phyloP scores from a whole-genome alignment of 1,140 invertebrate species.

The Cotesia glomerata region DNA sequence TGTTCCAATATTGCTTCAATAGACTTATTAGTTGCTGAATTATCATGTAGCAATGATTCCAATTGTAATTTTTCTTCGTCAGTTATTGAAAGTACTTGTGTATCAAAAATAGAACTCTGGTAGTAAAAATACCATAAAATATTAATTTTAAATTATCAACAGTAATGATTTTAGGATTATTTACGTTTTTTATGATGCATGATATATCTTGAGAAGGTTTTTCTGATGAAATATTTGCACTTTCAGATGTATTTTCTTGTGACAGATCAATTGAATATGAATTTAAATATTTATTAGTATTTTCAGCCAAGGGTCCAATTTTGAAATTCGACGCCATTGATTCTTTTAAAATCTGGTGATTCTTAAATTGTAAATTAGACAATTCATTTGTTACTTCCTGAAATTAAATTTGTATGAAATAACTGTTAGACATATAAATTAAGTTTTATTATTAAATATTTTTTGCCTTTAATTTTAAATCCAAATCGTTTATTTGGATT shows the following conservation, averaged over 20 bases:
- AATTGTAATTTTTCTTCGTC: constrained; percentile 22
- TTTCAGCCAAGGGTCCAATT: constrained; percentile 30
- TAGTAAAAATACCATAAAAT: background rate
- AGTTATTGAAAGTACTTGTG: background rate
- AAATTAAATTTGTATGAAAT: background rate
- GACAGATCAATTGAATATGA: constrained; percentile 21
- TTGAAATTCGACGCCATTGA: constrained; percentile 24
- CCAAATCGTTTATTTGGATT: constrained; percentile 22
- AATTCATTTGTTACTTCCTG: constrained; percentile 30
- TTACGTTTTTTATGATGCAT: too few species aligned
- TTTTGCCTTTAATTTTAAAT: constrained; percentile 35
- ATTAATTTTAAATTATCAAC: background rate
- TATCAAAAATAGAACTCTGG: background rate
- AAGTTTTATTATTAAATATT: background rate
- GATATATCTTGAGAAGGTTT: too few species aligned
- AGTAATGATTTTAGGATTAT: too few species aligned
- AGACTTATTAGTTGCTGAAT: background rate
- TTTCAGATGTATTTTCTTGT: background rate
- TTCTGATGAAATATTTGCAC: background rate
- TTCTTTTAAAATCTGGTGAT: constrained; percentile 35
- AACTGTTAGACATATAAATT: background rate
- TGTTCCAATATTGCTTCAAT: background rate
- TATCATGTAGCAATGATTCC: too few species aligned
- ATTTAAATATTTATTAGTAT: constrained; percentile 34
- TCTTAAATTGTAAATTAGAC: constrained; percentile 28